Base-by-base conservation (phyloP, 1,140 invertebrate species). In the Calephelis virginiensis region DNA sequence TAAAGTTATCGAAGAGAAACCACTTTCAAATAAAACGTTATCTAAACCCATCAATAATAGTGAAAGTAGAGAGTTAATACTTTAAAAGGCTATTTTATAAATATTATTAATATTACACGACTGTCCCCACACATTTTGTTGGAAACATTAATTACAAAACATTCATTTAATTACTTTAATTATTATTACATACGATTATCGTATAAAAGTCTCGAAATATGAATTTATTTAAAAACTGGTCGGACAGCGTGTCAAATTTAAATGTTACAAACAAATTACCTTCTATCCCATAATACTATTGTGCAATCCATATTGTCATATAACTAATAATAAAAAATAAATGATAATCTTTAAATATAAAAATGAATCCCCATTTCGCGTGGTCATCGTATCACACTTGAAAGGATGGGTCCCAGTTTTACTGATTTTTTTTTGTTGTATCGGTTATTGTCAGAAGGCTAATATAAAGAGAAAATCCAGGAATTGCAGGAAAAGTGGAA, bases 21-120 rank as follows among this genome's bases (percentile, higher is more conserved):
- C 28, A 56, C 50, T 56, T 56, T 56, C 50, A 56, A 56, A 28
- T 56, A 56, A 56, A 56, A 28, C 50, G 50, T 56, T 56, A 56
- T 56, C 50, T 56, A 56, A 56, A 56, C 17, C 28, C 17, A 56
- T 56, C 50, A 56, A 56, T 56, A 43, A 56, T 56, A 37, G 53
- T 37, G 53, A 56, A 56, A 56, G 53, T 56, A 56, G 53, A 56
- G 53, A 56, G 53, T 56, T 11, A 14, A 50, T 14, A 28, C 53
- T 56, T 56, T 56, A 37, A 56, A 56, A 56, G 53, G 53, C 28
- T 17, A 56, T 56, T 56, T 56, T 56, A 28, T 10, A 56, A 37
- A 56, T 56, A 37, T 56, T 43, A 43, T 43, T 43, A 43, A 43
- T 43, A 43, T 56, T 37, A 56, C 28, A 17, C 50, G 13, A 53